phyloP scores from a whole-genome alignment of 2,113 vertebrate species.

The Aphelocoma coerulescens region DNA sequence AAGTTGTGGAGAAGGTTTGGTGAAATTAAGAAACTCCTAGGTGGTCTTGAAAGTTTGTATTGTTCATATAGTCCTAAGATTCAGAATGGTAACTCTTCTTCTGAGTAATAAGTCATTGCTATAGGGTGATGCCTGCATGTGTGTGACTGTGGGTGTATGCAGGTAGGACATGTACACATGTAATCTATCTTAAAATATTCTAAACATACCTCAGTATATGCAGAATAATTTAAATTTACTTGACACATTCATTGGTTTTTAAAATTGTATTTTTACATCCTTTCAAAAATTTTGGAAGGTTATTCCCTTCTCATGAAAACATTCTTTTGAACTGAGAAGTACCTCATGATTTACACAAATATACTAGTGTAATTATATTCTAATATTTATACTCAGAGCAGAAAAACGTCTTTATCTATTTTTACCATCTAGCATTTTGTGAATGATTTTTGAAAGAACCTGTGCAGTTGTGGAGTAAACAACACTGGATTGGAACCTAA shows the following conservation, averaged over 20 bases:
- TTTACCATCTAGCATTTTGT: slow-evolving; percentile 5
- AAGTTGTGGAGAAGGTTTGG: neutral
- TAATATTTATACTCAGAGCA: neutral
- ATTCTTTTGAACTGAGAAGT: neutral
- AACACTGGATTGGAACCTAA: neutral
- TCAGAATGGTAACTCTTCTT: neutral
- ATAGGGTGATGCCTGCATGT: neutral
- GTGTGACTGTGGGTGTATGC: neutral
- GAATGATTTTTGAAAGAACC: slow-evolving; percentile 33
- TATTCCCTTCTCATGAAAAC: neutral
- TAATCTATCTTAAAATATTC: neutral
- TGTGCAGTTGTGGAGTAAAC: neutral
- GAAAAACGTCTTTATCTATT: neutral
- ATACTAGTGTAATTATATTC: neutral
- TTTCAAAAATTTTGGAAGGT: neutral
- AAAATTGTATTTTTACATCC: neutral
- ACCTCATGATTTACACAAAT: neutral
- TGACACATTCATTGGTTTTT: neutral
- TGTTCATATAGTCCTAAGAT: neutral
- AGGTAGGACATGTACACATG: neutral
- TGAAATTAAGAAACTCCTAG: neutral
- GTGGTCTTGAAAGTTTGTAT: neutral
- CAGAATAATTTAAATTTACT: neutral
- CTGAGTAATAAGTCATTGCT: neutral
- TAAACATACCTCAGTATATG: neutral